Conservation (phyloP, 1,140 invertebrate species). For the Lepidurus apus region DNA sequence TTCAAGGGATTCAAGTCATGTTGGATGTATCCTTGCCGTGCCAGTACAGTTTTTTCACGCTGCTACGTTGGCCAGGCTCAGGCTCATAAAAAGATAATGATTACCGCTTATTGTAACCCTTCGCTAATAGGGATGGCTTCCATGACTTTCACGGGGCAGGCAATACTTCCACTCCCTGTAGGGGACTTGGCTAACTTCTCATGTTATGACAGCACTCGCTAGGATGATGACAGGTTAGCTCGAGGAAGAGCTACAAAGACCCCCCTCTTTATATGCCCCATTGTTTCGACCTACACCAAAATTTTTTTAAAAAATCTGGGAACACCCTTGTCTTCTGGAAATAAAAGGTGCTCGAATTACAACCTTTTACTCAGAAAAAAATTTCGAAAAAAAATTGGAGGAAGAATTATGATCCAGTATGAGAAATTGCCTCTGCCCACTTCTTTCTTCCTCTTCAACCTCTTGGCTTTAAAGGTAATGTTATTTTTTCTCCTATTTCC, state of each 20-base stretch:
- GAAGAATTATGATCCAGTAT: background rate
- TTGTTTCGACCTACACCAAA: too few species aligned
- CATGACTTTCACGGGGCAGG: background rate
- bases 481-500: constrained; percentile 20
- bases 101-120: constrained; percentile 21
- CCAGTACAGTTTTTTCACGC: constrained; percentile 8
- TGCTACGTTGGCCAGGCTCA: background rate
- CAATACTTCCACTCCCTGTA: background rate
- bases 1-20: background rate
- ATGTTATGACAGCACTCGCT: background rate
- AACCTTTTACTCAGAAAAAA: background rate
- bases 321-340: too few species aligned
- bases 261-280: too few species aligned
- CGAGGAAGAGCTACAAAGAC: background rate
- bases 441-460: background rate
- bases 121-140: constrained; percentile 16
- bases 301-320: too few species aligned
- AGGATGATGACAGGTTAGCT: constrained; percentile 1
- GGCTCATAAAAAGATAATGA: constrained; percentile 11
- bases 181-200: constrained; percentile 12
- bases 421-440: constrained; percentile 8
- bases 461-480: background rate
- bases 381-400: background rate
- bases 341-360: background rate
- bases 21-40: background rate